These are phyloP conservation scores for Daktulosphaira vitifoliae DNA, from an alignment of 1,140 invertebrate genomes.

Conservation along the genomic window DNA sequence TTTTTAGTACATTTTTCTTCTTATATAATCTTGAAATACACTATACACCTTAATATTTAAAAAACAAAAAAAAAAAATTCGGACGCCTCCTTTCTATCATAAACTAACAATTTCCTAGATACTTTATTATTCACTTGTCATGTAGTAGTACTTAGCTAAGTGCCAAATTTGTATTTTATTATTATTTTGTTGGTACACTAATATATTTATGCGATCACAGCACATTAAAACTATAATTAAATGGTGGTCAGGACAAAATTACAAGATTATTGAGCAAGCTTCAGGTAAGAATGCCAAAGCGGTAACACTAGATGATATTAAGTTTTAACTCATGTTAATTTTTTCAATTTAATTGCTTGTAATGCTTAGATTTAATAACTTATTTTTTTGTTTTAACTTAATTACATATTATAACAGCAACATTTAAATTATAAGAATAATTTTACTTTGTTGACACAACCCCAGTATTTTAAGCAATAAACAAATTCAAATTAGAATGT, in stretches of 20 bases:
- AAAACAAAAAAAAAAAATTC: neutral
- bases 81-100: conserved; percentile 29
- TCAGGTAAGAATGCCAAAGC: conserved; percentile 22
- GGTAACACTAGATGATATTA: conserved; percentile 10
- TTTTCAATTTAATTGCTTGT: conserved; percentile 13
- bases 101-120: conserved; percentile 28
- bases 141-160: conserved; percentile 23
- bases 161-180: conserved; percentile 29
- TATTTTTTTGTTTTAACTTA: neutral
- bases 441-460: conserved; percentile 25
- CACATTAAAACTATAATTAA: conserved; percentile 32
- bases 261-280: conserved; percentile 13
- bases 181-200: conserved; percentile 27
- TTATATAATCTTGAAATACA: too few species aligned
- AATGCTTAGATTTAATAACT: conserved; percentile 22
- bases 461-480: conserved; percentile 14
- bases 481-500: neutral
- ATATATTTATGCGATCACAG: conserved; percentile 32
- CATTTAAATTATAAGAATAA: neutral
- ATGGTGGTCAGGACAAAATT: conserved; percentile 22
- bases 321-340: neutral
- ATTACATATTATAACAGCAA: too few species aligned
- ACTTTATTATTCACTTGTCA: conserved; percentile 23
- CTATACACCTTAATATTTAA: neutral
- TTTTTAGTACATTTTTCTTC: conserved; percentile 10